A percentile compares a stretch with the other conserved stretches of the same genome.
phyloP scores from a whole-genome alignment of 2,113 vertebrate genomes.

The Garra rufa region DNA sequence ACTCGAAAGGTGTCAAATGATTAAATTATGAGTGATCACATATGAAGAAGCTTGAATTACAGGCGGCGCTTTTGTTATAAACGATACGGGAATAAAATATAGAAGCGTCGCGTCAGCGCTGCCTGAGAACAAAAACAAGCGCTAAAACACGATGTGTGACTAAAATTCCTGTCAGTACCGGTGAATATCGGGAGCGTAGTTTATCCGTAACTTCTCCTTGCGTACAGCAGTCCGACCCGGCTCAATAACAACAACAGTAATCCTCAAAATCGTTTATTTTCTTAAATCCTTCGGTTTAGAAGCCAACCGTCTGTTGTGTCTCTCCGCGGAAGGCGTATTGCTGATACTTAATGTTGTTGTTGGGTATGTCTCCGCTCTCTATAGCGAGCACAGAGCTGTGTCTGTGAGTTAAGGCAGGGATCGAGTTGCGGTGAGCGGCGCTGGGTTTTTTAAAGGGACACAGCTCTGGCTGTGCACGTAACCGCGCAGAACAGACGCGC shows the following conservation, averaged over 20 bases:
- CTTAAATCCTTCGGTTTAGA: background rate
- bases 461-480: conserved; percentile 33
- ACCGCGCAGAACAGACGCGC: too few relatives aligned
- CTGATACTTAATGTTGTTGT: conserved; percentile 44
- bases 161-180: conserved; percentile 32
- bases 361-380: conserved; percentile 46
- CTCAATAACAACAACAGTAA: background rate
- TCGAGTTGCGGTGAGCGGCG: conserved; percentile 65
- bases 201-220: conserved; percentile 15
- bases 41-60: conserved; percentile 22
- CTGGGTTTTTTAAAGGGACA: conserved; percentile 76
- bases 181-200: background rate
- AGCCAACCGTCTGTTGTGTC: background rate
- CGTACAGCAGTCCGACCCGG: background rate
- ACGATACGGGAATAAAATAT: background rate
- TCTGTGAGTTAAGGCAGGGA: conserved; percentile 58
- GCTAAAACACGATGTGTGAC: background rate
- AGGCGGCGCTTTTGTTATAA: conserved; percentile 18
- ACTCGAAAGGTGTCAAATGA: conserved; percentile 36
- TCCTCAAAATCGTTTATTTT: background rate
- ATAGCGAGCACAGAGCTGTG: conserved; percentile 23
- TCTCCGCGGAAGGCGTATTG: background rate
- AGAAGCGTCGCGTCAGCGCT: background rate
- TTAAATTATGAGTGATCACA: conserved; percentile 45
- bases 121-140: background rate